Evolutionary conservation across 2,113 vertebrate species (phyloP).

Genomic region (Pomatostomus ruficeps): DNA sequence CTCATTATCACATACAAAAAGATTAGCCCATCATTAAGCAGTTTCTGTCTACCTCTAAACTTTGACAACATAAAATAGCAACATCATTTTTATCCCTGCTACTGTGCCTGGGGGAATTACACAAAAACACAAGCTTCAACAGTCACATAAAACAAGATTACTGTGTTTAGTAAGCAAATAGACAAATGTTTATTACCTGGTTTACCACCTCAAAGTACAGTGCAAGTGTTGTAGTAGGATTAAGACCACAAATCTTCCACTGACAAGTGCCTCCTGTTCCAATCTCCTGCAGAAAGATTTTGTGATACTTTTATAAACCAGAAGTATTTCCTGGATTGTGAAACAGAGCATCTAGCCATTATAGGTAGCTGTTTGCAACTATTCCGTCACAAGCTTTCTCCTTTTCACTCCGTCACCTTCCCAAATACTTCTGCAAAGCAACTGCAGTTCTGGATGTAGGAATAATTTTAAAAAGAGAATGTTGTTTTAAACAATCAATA

Average conservation of each 20-base stretch:
- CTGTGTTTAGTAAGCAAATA: background rate
- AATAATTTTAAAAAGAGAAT: background rate
- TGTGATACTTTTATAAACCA: background rate
- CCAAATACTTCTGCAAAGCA: background rate
- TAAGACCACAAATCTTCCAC: conserved; percentile 97
- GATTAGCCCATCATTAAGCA: background rate
- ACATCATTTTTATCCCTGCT: background rate
- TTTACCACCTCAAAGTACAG: conserved; percentile 97
- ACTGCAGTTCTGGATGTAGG: background rate
- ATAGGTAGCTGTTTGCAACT: background rate
- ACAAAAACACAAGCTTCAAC: background rate
- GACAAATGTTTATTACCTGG: conserved; percentile 79
- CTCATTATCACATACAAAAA: background rate
- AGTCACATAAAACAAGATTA: background rate
- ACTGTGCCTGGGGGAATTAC: background rate
- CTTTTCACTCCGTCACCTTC: background rate
- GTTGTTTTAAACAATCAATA: background rate
- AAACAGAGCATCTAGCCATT: background rate
- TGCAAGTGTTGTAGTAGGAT: conserved; percentile 87
- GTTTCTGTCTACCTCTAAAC: background rate
- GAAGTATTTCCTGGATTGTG: background rate
- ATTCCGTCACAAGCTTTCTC: background rate
- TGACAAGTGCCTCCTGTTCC: conserved; percentile 95
- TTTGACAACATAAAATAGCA: background rate
- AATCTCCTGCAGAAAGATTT: conserved; percentile 83